These are phyloP conservation scores for Spinibarbus caldwelli DNA, from an alignment of 2,797 vertebrate genomes.

Conservation along the genomic window DNA sequence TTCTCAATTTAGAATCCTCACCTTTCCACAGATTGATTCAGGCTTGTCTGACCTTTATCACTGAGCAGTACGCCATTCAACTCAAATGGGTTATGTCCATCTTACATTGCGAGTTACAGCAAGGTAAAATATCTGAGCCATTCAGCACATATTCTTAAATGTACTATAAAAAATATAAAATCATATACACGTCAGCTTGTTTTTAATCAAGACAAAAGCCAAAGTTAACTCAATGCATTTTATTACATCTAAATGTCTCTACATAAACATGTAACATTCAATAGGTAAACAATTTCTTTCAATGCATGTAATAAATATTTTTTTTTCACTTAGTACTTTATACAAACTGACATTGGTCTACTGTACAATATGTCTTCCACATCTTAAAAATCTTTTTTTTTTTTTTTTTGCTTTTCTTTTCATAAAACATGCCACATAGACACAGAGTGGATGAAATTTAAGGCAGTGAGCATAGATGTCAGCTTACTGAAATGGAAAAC, in stretches of 20 bases:
- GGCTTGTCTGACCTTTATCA: not conserved
- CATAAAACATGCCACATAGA: slow-evolving; percentile 86
- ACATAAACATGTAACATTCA: slow-evolving; percentile 99
- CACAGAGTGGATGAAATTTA: slow-evolving; percentile 89
- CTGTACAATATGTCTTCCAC: slow-evolving; percentile 86
- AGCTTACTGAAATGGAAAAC: slow-evolving; percentile 73
- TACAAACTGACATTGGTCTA: slow-evolving; percentile 97
- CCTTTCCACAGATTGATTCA: slow-evolving; percentile 9
- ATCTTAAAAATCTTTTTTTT: slow-evolving; percentile 84
- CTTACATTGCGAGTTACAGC: not conserved
- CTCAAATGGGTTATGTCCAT: not conserved
- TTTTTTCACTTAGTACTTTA: slow-evolving; percentile 91
- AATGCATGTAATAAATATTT: slow-evolving; percentile 99
- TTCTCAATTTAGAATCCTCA: slow-evolving; percentile 17
- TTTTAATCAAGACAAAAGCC: slow-evolving; percentile 30
- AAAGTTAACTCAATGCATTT: slow-evolving; percentile 89
- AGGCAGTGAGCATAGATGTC: slow-evolving; percentile 96
- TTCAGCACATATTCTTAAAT: not conserved
- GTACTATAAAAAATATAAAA: not conserved
- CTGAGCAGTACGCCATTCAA: not conserved
- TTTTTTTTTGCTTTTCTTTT: slow-evolving; percentile 82
- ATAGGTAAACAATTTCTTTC: slow-evolving; percentile 96
- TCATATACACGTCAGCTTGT: not conserved
- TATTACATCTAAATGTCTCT: slow-evolving; percentile 99
- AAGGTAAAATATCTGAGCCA: not conserved